phyloP scores from a whole-genome alignment of 1,140 invertebrate species.

The Holotrichia oblita region DNA sequence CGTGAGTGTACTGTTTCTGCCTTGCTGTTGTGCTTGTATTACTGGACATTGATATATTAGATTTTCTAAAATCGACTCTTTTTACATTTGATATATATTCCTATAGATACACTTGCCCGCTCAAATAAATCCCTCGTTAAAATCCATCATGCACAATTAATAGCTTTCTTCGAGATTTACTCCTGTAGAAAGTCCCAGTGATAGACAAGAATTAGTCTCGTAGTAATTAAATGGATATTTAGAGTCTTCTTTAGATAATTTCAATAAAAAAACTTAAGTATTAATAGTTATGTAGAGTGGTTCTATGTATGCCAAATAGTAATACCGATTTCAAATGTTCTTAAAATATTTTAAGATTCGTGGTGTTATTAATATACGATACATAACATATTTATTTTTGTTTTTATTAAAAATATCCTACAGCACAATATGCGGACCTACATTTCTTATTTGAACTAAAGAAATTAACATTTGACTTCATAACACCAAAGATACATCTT shows the following conservation, averaged over 20 bases:
- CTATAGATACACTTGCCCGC: conserved; percentile 4
- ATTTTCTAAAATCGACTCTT: not conserved
- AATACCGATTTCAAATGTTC: not conserved
- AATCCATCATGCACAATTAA: conserved; percentile 22
- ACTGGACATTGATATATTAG: conserved; percentile 35
- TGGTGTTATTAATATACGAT: not conserved
- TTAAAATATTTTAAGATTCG: conserved; percentile 24
- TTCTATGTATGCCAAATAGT: not conserved
- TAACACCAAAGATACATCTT: too few relatives aligned
- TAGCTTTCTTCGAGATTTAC: conserved; percentile 5
- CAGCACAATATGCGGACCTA: too few relatives aligned
- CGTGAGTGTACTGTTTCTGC: conserved; percentile 30
- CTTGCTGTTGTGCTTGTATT: conserved; percentile 31
- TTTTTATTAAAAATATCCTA: conserved; percentile 4
- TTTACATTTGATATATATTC: conserved; percentile 26
- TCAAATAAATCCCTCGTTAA: not conserved
- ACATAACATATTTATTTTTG: not conserved
- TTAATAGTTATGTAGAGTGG: not conserved
- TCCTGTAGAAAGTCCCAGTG: not conserved
- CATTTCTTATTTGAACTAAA: too few relatives aligned
- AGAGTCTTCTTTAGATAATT: not conserved
- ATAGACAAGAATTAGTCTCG: not conserved
- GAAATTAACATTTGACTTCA: too few relatives aligned
- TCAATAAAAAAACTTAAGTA: not conserved
- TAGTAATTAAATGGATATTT: not conserved